Conservation (phyloP, 2,888 invertebrate species). For the Theodoxus fluviatilis region DNA sequence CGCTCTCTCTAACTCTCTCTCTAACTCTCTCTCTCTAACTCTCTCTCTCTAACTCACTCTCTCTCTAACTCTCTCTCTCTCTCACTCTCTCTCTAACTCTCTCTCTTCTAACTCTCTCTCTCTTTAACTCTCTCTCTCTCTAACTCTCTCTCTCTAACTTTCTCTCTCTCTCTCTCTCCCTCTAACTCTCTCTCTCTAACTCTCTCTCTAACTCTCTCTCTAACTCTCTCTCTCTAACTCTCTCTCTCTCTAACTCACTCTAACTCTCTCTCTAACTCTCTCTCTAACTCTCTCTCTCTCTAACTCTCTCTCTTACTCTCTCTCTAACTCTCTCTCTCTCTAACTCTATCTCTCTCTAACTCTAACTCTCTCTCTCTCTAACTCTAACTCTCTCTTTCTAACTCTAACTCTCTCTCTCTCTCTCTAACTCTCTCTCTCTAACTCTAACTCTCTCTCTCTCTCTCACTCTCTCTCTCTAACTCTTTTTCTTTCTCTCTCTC, state of each 20-base stretch:
- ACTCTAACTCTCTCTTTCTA: background rate
- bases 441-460: background rate
- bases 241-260: background rate
- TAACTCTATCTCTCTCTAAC: background rate
- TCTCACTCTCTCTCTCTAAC: background rate
- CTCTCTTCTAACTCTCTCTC: constrained; percentile 1
- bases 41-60: background rate
- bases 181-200: background rate
- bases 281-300: background rate
- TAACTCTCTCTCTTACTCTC: background rate
- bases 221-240: background rate
- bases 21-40: background rate
- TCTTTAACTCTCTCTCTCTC: background rate
- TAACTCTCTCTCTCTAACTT: background rate
- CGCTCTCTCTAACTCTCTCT: background rate
- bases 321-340: background rate
- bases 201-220: background rate
- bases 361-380: background rate
- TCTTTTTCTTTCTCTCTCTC: background rate
- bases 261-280: no score
- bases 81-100: background rate
- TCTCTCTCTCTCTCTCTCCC: background rate
- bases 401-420: background rate
- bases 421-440: background rate
- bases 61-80: background rate